Evolutionary conservation across 2,888 invertebrate species (phyloP).

Genomic region (Thyatira batis): DNA sequence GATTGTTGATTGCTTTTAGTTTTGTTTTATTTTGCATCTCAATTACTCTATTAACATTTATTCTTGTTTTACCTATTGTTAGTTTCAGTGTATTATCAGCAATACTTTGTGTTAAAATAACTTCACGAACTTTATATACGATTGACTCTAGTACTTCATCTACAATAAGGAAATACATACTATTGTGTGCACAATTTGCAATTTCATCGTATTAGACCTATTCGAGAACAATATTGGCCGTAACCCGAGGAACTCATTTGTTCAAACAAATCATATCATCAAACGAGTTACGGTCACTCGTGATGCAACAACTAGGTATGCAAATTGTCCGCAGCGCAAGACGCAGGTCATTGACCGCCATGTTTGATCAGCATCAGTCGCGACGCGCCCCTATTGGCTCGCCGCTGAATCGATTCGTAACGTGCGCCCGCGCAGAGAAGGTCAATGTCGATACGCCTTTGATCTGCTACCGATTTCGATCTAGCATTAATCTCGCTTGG

Average conservation of each 20-base stretch:
- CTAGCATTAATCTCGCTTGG: constrained; percentile 17
- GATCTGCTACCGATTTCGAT: constrained; percentile 69
- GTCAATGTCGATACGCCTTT: constrained; percentile 76
- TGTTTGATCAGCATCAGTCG: constrained; percentile 65
- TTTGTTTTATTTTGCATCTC: not conserved
- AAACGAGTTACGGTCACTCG: constrained; percentile 58
- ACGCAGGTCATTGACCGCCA: constrained; percentile 64
- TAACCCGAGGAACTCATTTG: constrained; percentile 9
- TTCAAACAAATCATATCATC: constrained; percentile 53
- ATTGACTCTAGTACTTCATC: not conserved
- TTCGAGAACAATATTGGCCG: not conserved
- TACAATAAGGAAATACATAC: not conserved
- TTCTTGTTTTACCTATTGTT: no score
- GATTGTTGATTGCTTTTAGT: not conserved
- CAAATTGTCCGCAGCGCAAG: constrained; percentile 65
- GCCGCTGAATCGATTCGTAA: constrained; percentile 73
- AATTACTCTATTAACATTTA: no score
- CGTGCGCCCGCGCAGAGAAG: constrained; percentile 68
- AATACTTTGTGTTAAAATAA: no score
- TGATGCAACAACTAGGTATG: constrained; percentile 76
- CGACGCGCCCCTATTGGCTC: constrained; percentile 64
- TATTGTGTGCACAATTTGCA: not conserved
- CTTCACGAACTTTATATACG: no score
- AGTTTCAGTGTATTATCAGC: no score
- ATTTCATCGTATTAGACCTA: not conserved